Evolutionary conservation across 2,888 invertebrate species (phyloP).

Genomic region (Agrotis clavis): DNA sequence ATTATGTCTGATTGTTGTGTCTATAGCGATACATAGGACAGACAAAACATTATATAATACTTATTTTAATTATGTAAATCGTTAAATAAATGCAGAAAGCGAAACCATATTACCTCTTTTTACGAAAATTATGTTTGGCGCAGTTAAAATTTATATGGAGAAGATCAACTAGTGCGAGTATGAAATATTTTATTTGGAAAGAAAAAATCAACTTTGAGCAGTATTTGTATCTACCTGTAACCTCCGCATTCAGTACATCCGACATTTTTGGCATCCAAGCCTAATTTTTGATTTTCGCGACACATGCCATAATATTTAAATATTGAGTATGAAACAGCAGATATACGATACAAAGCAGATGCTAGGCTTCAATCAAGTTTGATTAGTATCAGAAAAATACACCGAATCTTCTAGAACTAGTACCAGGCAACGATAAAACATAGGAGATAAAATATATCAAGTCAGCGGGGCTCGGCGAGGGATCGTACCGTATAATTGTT

Average conservation of each 20-base stretch:
- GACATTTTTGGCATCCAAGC: too few species aligned
- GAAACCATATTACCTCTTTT: too few species aligned
- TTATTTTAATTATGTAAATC: not conserved
- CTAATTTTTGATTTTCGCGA: not conserved
- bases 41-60: not conserved
- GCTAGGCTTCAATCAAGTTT: not conserved
- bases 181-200: not conserved
- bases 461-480: conserved; percentile 38
- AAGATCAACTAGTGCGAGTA: not conserved
- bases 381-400: not conserved
- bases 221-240: too few species aligned
- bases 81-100: too few species aligned
- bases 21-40: not conserved
- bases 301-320: not conserved
- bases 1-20: not conserved
- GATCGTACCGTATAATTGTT: conserved; percentile 44
- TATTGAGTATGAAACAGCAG: too few species aligned
- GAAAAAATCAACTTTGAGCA: too few species aligned
- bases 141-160: too few species aligned
- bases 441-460: conserved; percentile 28
- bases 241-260: not conserved
- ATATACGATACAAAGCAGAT: not conserved
- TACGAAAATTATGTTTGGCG: too few species aligned
- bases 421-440: conserved; percentile 27
- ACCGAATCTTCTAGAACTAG: not conserved